Evolutionary conservation across 2,888 invertebrate species (phyloP).

Genomic region (Amphipoea lucens): DNA sequence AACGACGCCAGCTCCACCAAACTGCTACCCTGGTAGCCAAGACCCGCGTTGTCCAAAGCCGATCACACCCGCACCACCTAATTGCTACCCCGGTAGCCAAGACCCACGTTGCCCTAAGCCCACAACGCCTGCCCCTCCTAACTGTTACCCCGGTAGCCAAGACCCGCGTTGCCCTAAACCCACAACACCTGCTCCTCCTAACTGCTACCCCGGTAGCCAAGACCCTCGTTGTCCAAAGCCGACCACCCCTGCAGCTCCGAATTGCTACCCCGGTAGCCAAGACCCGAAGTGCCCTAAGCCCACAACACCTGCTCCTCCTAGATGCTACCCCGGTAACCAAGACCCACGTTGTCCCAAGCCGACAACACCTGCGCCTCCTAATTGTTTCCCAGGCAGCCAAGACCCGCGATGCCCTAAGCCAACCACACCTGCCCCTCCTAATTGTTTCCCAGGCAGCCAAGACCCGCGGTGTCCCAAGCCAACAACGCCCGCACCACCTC

Average conservation of each 20-base stretch:
- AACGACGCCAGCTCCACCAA: conserved; percentile 63
- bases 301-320: not conserved
- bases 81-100: not conserved
- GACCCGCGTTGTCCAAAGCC: conserved; percentile 56
- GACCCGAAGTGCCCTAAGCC: not conserved
- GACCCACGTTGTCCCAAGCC: not conserved
- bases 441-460: not conserved
- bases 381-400: not conserved
- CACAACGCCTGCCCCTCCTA: conserved; percentile 56
- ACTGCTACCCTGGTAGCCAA: conserved; percentile 49
- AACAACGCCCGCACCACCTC: not conserved
- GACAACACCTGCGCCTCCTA: not conserved
- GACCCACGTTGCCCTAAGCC: conserved; percentile 39
- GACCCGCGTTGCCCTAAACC: fast-evolving
- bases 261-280: fast-evolving
- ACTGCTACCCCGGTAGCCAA: fast-evolving
- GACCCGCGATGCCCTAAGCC: not conserved
- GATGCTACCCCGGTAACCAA: not conserved
- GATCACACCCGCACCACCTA: conserved; percentile 6
- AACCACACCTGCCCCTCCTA: not conserved
- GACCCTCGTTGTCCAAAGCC: fast-evolving
- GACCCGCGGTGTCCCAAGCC: not conserved
- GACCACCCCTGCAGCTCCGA: fast-evolving
- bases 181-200: fast-evolving
- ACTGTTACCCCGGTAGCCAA: not conserved